phyloP scores from a whole-genome alignment of 2,113 vertebrate species.

The Phrynocephalus versicolor region DNA sequence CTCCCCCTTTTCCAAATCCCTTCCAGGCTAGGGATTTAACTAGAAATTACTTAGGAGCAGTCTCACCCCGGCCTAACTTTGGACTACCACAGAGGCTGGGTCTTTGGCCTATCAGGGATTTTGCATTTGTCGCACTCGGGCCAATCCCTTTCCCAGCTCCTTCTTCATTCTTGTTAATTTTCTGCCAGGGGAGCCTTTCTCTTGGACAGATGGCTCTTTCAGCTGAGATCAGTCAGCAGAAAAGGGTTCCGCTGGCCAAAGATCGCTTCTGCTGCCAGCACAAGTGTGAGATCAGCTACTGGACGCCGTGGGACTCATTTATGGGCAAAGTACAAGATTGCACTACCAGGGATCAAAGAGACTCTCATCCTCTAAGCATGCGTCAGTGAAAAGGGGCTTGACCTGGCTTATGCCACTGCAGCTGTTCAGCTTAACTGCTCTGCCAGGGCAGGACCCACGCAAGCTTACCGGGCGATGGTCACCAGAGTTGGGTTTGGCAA shows the following conservation, averaged over 20 bases:
- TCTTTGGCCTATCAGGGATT: background rate
- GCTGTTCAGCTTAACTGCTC: background rate
- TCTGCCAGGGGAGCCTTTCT: background rate
- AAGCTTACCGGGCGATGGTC: slow-evolving; percentile 88
- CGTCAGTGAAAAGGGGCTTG: background rate
- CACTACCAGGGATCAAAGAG: background rate
- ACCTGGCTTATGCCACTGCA: background rate
- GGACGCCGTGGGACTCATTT: background rate
- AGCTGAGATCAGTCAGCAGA: too few species aligned
- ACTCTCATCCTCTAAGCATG: background rate
- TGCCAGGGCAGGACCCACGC: rapidly evolving
- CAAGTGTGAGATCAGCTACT: background rate
- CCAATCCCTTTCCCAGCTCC: too few species aligned
- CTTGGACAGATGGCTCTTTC: too few species aligned
- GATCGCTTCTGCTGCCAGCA: too few species aligned
- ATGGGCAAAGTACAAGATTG: background rate
- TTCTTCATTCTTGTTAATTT: background rate
- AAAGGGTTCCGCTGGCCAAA: too few species aligned
- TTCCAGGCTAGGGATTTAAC: background rate
- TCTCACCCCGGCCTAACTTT: too few species aligned
- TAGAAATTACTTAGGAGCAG: background rate
- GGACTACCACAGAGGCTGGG: too few species aligned
- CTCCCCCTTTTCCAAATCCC: background rate
- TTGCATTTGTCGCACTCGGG: too few species aligned
- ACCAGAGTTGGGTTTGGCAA: slow-evolving; percentile 89